Evolutionary conservation across 2,888 invertebrate genomes (phyloP), one percentile per base, ranked within the genome.

Genomic region (Drepana falcataria): DNA sequence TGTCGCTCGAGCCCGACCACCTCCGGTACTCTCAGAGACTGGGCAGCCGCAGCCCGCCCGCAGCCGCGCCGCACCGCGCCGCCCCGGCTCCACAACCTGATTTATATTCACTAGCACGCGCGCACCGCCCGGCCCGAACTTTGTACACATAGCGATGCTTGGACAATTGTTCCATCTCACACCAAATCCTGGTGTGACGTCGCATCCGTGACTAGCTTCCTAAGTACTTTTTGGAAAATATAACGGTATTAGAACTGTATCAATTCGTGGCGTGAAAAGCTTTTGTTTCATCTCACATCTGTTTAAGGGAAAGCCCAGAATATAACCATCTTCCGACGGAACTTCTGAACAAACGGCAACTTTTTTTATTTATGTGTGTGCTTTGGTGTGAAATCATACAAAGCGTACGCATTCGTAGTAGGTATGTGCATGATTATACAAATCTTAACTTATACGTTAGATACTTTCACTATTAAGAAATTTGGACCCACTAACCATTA

Each of bases 21-120:
- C 76, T 73, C 65, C 72, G 72, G 75, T 80, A 81, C 66, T 71
- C 74, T 69, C 69, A 69, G 64, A 66, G 66, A 64, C 68, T 68
- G 65, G 67, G 66, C 61, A 71, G 75, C 69, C 61, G 62, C 57
- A 64, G 61, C 54, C 64, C 66, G 65, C 69, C 64, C 63, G 68
- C 67, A 59, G 59, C 62, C 57, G 55, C 67, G 68, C 66, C 68
- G 64, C 70, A 68, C 64, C 66, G 57, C 62, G 56, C 60, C 57
- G 60, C 75, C 68, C 71, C 68, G 60, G 65, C 75, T 72, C 70
- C 66, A 71, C 69, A 72, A 72, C 77, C 77, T 81, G 67, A 80
- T 85, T 83, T 78, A 77, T 75, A 85, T 84, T 79, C 82, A 62
- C 59, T 69, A 63, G 75, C 69, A 69, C 75, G 58, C 71, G 68